phyloP scores from a whole-genome alignment of 1,140 invertebrate species.

The Anoplophora glabripennis region DNA sequence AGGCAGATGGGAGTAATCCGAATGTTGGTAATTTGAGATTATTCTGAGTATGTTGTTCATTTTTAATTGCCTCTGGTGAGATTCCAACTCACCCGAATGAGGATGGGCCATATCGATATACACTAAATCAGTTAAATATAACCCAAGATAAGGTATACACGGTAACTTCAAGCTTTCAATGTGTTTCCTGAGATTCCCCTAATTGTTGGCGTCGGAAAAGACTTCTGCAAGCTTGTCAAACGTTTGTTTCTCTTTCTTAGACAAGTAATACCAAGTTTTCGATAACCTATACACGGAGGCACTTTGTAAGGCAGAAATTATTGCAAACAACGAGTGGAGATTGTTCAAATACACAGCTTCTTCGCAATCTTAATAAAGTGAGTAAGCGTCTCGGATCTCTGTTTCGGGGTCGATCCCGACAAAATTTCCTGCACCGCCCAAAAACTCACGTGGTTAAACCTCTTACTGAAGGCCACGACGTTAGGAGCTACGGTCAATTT shows the following conservation, averaged over 20 bases:
- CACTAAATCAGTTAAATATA: conserved; percentile 90
- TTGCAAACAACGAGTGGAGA: conserved; percentile 89
- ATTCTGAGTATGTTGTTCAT: conserved; percentile 89
- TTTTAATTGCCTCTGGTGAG: conserved; percentile 75
- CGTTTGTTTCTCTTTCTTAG: conserved; percentile 81
- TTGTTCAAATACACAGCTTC: conserved; percentile 88
- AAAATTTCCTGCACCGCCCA: conserved; percentile 87
- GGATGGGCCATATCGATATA: conserved; percentile 94
- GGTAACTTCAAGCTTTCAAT: conserved; percentile 81
- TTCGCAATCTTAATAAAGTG: conserved; percentile 94
- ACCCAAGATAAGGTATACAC: conserved; percentile 90
- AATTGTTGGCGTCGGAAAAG: conserved; percentile 88
- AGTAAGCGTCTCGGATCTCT: conserved; percentile 77
- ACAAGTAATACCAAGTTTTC: conserved; percentile 77
- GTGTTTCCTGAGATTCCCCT: conserved; percentile 80
- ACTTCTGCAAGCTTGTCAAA: conserved; percentile 87
- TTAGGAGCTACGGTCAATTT: conserved; percentile 88
- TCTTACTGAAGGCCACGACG: conserved; percentile 87
- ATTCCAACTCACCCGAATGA: conserved; percentile 71
- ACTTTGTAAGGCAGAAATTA: conserved; percentile 88
- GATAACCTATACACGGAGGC: conserved; percentile 84
- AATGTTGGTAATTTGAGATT: conserved; percentile 84
- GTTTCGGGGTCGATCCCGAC: conserved; percentile 72
- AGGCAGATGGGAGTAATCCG: conserved; percentile 72
- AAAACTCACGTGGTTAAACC: conserved; percentile 94